Base-by-base conservation (phyloP, 2,888 invertebrate species). In the Drepana falcataria region DNA sequence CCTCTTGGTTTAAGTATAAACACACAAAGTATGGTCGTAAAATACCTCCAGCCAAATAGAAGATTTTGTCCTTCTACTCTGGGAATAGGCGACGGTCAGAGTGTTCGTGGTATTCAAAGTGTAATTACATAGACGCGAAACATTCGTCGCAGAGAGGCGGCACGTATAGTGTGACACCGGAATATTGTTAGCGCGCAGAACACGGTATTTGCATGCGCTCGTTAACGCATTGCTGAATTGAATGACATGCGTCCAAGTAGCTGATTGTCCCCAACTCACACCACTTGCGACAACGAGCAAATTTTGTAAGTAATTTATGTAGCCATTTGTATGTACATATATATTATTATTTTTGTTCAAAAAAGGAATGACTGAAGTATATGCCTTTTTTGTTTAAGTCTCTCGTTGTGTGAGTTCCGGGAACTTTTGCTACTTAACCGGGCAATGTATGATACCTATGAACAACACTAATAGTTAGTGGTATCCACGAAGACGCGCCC, bases 171-270 rank as follows among this genome's bases (percentile, higher is more conserved):
- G 64, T 70, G 69, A 63, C 60, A 70, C 75, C 68, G 66, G 80
- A 77, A 84, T 82, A 86, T 88, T 86, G 89, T 89, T 86, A 86
- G 83, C 71, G 71, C 71, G 63, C 73, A 73, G 70, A 72, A 65
- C 68, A 61, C 57, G 66, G 69, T 77, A 90, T 91, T 91, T 91
- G 90, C 90, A 91, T 91, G 83, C 74, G 83, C 90, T 91, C 85
- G 90, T 91, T 91, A 91, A 86, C 81, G 88, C 89, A 85, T 82
- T 76, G 85, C 85, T 71, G 59, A 52, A 63, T 66, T 78, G 85
- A 86, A 79, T 80, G 90, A 87, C 89, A 76, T 77, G 74, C 81
- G 85, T 87, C 87, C 60, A 63, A 64, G 60, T 67, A 59, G 64
- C 76, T 77, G 85, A 85, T 84, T 85, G 85, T 86, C 75, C 70